Conservation (phyloP, 2,113 vertebrate genomes). For the Oxygymnocypris stewartii region DNA sequence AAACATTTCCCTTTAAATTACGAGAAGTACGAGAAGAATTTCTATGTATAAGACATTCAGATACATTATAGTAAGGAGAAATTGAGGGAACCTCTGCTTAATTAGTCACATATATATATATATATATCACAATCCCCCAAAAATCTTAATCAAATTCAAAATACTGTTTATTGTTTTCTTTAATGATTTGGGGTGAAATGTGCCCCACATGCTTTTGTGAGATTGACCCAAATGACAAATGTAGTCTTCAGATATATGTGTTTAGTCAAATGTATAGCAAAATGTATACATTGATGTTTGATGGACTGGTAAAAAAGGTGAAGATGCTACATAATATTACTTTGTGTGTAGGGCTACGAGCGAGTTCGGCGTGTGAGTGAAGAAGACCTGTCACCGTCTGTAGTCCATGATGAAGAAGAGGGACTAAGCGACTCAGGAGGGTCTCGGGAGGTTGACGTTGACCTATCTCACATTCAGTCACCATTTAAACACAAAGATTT, state of each 20-base stretch:
- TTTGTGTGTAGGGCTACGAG: slow-evolving; percentile 83
- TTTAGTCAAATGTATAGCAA: no score
- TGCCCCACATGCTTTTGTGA: background rate
- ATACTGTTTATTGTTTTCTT: background rate
- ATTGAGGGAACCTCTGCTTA: background rate
- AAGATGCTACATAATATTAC: background rate
- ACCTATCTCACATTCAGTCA: background rate
- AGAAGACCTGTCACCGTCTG: slow-evolving; percentile 84
- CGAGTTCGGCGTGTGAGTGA: slow-evolving; percentile 89
- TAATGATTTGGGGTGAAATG: background rate
- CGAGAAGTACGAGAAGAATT: no score
- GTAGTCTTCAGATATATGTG: background rate
- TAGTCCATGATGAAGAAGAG: slow-evolving; percentile 85
- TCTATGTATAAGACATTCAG: no score
- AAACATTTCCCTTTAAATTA: no score
- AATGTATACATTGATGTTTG: background rate
- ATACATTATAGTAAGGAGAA: background rate
- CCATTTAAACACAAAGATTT: background rate
- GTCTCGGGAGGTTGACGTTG: slow-evolving; percentile 79
- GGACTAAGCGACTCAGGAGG: slow-evolving; percentile 75
- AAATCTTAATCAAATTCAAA: background rate
- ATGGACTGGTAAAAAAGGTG: background rate
- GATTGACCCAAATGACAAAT: background rate
- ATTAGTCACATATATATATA: background rate
- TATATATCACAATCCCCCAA: background rate